Evolutionary conservation across 2,113 vertebrate species (phyloP).

Genomic region (Corythornis madagascariensis): DNA sequence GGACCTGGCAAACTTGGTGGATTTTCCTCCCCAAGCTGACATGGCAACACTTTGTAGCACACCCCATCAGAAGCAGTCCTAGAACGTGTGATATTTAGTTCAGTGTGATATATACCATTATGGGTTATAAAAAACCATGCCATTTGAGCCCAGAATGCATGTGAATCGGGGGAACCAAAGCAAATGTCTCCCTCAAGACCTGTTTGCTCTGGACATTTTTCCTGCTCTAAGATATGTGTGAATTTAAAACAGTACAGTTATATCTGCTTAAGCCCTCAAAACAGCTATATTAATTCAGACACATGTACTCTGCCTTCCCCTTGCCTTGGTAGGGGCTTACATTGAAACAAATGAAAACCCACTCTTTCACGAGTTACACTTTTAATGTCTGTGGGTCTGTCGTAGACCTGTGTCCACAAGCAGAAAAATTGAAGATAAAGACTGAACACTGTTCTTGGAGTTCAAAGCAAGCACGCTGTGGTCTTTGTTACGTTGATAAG

Average conservation of each 20-base stretch:
- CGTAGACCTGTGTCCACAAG: neutral
- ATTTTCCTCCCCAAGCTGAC: neutral
- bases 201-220: neutral
- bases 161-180: neutral
- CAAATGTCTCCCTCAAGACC: neutral
- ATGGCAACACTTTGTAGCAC: neutral
- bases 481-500: neutral
- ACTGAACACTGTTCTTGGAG: neutral
- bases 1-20: neutral
- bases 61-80: neutral
- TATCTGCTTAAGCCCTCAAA: neutral
- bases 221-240: neutral
- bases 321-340: neutral
- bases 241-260: neutral
- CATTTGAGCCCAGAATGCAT: neutral
- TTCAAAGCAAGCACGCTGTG: neutral
- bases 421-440: neutral
- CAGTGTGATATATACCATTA: neutral
- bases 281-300: neutral
- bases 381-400: neutral
- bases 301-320: neutral
- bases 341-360: neutral
- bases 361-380: neutral
- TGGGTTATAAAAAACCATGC: neutral
- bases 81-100: neutral